These are phyloP conservation scores for Drymonia ruficornis DNA, from an alignment of 2,888 invertebrate genomes.

Conservation along the genomic window DNA sequence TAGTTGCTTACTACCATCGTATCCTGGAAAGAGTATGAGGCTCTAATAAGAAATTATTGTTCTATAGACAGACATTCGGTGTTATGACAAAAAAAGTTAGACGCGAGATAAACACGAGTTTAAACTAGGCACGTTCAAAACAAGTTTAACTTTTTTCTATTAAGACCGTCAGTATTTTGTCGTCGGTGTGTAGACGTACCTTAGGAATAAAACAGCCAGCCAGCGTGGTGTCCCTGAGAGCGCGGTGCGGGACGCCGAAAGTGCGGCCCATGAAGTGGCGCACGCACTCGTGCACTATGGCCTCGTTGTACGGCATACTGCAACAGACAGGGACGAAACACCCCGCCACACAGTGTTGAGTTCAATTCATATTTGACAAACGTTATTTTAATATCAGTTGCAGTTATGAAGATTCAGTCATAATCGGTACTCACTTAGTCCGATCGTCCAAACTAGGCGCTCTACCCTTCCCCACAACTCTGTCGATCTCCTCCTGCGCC, in stretches of 20 bases:
- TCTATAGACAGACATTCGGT: background rate
- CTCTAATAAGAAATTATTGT: background rate
- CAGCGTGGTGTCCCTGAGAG: slow-evolving; percentile 88
- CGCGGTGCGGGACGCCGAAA: slow-evolving; percentile 92
- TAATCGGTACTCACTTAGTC: slow-evolving; percentile 80
- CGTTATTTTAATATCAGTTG: too few species aligned
- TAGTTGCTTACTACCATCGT: slow-evolving; percentile 92
- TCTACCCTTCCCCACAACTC: slow-evolving; percentile 88
- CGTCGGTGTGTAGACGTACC: slow-evolving; percentile 64
- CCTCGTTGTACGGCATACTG: slow-evolving; percentile 93
- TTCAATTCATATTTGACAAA: background rate
- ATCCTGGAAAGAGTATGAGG: slow-evolving; percentile 78
- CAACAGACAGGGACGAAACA: slow-evolving; percentile 28
- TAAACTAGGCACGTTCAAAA: too few species aligned
- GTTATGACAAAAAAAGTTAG: too few species aligned
- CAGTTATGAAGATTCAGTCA: too few species aligned
- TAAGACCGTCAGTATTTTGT: too few species aligned
- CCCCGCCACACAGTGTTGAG: too few species aligned
- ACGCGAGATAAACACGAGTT: too few species aligned
- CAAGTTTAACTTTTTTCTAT: too few species aligned
- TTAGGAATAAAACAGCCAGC: slow-evolving; percentile 91
- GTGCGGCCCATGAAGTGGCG: slow-evolving; percentile 92
- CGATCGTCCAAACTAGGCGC: slow-evolving; percentile 89
- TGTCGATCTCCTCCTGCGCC: slow-evolving; percentile 91
- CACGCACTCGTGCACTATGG: slow-evolving; percentile 90